Percentiles rank a stretch among this genome's conserved stretches.
These are phyloP conservation scores for Molothrus aeneus DNA, from an alignment of 2,797 vertebrate species.

Conservation along the genomic window DNA sequence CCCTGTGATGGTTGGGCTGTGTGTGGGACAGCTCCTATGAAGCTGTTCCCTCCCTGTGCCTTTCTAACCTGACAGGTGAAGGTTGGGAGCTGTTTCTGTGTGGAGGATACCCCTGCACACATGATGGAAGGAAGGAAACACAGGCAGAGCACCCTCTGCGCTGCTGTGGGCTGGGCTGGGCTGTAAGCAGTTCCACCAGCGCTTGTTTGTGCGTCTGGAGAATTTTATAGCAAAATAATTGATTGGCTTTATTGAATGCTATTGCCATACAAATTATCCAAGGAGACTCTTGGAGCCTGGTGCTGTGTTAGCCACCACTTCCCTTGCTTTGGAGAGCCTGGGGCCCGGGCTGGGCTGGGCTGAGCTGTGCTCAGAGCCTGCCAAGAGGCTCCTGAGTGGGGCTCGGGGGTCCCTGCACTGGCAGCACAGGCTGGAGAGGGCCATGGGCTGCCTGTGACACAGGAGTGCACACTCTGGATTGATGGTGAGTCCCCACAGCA, in stretches of 20 bases:
- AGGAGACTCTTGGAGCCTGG: background rate
- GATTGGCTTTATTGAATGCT: background rate
- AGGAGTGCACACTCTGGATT: rapidly evolving
- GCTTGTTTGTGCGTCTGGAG: background rate
- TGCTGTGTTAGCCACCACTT: background rate
- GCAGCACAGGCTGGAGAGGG: background rate
- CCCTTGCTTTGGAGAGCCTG: background rate
- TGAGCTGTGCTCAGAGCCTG: background rate
- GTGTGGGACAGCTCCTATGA: background rate
- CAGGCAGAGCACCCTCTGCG: background rate
- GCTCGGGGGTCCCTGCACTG: rapidly evolving
- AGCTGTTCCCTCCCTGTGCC: background rate
- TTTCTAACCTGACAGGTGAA: background rate
- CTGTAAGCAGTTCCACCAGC: background rate
- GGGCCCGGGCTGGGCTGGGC: background rate
- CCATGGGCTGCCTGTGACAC: rapidly evolving
- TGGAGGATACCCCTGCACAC: background rate
- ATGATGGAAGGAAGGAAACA: background rate
- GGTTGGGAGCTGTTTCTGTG: background rate
- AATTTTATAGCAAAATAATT: background rate
- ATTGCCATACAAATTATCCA: background rate
- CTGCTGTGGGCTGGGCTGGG: background rate
- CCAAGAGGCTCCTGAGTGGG: background rate
- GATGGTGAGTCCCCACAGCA: background rate
- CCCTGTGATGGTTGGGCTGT: rapidly evolving